Evolutionary conservation across 2,888 invertebrate species (phyloP), one percentile per base, ranked within the genome.

Genomic region (Liopterus haemorrhoidalis): DNA sequence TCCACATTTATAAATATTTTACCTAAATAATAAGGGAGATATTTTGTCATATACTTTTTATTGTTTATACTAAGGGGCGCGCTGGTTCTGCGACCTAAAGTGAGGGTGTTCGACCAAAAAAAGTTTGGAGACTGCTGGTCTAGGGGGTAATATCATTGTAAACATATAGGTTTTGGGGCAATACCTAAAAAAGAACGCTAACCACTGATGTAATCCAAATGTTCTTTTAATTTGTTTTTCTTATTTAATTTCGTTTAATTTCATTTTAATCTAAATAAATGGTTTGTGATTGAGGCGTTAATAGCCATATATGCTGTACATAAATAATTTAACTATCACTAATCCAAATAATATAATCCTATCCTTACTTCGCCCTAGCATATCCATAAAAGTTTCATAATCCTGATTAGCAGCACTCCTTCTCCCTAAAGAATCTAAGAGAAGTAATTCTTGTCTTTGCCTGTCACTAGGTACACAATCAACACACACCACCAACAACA

Each of bases 291-390:
- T 39, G 25, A 39, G 8, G 12, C n/a, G 4, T 38, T 4, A 43
- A 42, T 38, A 38, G 32, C 9, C 15, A 45, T 15, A 42, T 27
- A 20, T 40, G 14, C 12, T 9, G 2, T 38, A n/a, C 15, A 38
- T 30, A n/a, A 12, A 12, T 12, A 11, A 30, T 2, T 2, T 21
- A 31, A 36, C 9, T 11, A 16, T 20, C 2, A 21, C 8, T 35
- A 19, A 11, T 36, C 3, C 2, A 19, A 28, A 37, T 22, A 5
- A 14, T 12, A 43, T 19, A 35, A 19, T 18, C 15, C 19, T 27
- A 19, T 31, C 63, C 80, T 72, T 78, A 88, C 88, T 88, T 79
- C 86, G 81, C 50, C 87, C 85, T 59, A 89, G 71, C 73, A 88
- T 81, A 65, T 88, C 86, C 76, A 88, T 84, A 50, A 89, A 79